These are phyloP conservation scores for Zaprionus africanus DNA, from an alignment of 1,140 invertebrate genomes.

Conservation along the genomic window DNA sequence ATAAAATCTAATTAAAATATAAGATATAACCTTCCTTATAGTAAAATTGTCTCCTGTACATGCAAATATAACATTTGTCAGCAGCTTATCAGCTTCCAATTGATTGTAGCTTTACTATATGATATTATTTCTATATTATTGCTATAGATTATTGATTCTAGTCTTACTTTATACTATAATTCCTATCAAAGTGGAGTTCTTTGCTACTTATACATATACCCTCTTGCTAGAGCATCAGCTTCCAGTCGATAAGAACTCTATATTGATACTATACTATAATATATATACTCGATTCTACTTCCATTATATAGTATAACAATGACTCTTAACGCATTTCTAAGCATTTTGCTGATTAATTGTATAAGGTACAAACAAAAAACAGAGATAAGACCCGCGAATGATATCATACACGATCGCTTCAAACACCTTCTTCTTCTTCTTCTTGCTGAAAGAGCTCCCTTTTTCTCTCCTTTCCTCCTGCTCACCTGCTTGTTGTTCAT, in stretches of 20 bases:
- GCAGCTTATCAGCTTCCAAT: too few relatives aligned
- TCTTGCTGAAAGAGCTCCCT: neutral
- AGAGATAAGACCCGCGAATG: conserved; percentile 8
- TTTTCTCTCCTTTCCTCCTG: neutral
- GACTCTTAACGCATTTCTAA: neutral
- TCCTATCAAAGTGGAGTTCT: neutral
- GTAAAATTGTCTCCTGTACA: neutral
- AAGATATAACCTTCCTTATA: neutral
- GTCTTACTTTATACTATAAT: neutral
- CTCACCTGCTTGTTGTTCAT: conserved; percentile 81
- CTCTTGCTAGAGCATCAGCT: neutral
- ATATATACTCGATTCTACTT: too few relatives aligned
- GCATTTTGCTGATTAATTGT: conserved; percentile 16
- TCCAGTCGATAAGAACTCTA: neutral
- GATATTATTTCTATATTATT: too few relatives aligned
- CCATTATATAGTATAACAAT: neutral
- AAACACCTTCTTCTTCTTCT: neutral
- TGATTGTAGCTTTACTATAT: too few relatives aligned
- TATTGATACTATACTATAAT: neutral
- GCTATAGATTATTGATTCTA: too few relatives aligned
- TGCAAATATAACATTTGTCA: neutral
- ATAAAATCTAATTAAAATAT: neutral
- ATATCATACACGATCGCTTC: conserved; percentile 8
- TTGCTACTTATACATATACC: neutral
- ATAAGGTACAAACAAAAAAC: neutral